Evolutionary conservation across 2,113 vertebrate genomes (phyloP).

Genomic region (Gallinago jamesoni): DNA sequence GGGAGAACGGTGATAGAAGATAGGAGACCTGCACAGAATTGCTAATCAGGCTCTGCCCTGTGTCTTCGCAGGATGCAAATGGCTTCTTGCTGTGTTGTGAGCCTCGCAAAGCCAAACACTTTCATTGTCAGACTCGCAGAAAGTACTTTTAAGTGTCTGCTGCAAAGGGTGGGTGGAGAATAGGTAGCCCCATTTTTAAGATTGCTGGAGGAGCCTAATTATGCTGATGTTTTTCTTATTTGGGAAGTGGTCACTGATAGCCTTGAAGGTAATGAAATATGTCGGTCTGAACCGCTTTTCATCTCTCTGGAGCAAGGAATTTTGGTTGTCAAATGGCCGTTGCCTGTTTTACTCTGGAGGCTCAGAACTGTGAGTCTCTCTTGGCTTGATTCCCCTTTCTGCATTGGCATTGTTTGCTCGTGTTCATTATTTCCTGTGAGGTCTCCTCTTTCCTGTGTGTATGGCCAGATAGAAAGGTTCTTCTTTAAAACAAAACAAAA

Average conservation of each 20-base stretch:
- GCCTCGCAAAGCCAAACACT: constrained; percentile 33
- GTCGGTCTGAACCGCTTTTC: neutral
- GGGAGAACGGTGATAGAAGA: constrained; percentile 7
- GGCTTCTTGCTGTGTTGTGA: constrained; percentile 28
- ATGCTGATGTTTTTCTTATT: neutral
- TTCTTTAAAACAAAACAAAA: neutral
- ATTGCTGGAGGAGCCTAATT: neutral
- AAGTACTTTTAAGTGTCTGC: constrained; percentile 6
- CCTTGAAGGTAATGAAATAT: neutral
- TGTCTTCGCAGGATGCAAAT: constrained; percentile 46
- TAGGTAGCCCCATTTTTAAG: neutral
- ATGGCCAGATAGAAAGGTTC: neutral
- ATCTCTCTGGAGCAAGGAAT: neutral
- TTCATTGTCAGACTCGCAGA: neutral
- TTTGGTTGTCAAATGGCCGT: neutral
- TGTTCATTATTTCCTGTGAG: neutral
- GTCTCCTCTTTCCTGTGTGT: neutral
- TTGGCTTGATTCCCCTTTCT: neutral
- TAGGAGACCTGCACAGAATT: constrained; percentile 60
- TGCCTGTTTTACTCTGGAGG: neutral
- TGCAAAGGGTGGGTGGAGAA: neutral
- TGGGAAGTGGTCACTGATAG: neutral
- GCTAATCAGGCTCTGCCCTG: constrained; percentile 45
- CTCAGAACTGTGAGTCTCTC: neutral
- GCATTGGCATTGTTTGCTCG: neutral